Base-by-base conservation (phyloP, 2,888 invertebrate species). In the Cepaea hortensis region DNA sequence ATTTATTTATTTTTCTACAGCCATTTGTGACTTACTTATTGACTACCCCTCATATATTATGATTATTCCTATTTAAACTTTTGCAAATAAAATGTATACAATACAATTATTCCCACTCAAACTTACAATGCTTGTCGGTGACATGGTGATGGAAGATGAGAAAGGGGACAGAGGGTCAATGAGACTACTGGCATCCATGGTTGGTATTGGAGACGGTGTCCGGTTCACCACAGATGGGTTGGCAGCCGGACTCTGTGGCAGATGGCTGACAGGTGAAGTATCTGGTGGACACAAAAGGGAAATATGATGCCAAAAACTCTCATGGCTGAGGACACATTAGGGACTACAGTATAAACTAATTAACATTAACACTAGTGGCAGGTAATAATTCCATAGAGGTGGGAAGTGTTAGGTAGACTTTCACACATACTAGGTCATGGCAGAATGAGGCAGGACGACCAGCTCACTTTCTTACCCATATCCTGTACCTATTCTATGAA, bases 111-210 rank as follows among this genome's bases (percentile, higher is more conserved):
- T 55, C 55, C 11, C 55, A 55, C 55, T 61, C 2, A n/a, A 80
- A 84, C 81, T 81, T 80, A 85, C 85, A 70, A 86, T n/a, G 50
- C 68, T 62, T 70, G 82, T 72, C 46, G 87, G 87, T 46, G 87
- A 87, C 80, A 87, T 79, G 35, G 82, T 35, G 61, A 86, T 77
- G 20, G 62, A 35, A 23, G 75, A 65, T 72, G 72, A 87, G n/a
- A 61, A 81, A 18, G 87, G 80, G 3, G 83, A 84, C n/a, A 77
- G 61, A 7, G 83, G 72, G 13, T 83, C 83, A 48, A 84, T 15
- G 20, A 77, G 70, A 46, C 35, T 50, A 55, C 85, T 72, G 50
- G 83, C 65, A 70, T 87, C 86, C 86, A 86, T 86, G 20, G 50
- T 35, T n/a, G 65, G 85, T 48, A 46, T 23, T 20, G 87, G 87